phyloP scores from a whole-genome alignment of 2,113 vertebrate species.

The Chaetops frenatus region DNA sequence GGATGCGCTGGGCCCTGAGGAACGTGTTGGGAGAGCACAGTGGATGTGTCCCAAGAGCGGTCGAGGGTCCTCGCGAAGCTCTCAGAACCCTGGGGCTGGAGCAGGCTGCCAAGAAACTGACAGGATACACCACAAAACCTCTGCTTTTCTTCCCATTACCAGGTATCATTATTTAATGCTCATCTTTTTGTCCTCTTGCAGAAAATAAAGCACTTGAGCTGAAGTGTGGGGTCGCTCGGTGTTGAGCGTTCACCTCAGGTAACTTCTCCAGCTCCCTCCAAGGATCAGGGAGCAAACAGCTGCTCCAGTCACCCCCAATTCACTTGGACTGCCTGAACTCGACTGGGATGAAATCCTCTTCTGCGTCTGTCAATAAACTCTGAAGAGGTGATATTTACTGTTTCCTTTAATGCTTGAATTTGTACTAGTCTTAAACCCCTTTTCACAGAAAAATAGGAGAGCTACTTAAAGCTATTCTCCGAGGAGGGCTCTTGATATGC shows the following conservation, averaged over 20 bases:
- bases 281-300: not conserved
- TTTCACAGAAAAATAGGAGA: constrained; percentile 1
- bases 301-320: not conserved
- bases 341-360: not conserved
- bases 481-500: constrained; percentile 54
- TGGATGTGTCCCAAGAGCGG: not conserved
- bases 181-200: not conserved
- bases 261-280: not conserved
- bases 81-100: not conserved
- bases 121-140: not conserved
- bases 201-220: not conserved
- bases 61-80: not conserved
- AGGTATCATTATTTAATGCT: not conserved
- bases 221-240: not conserved
- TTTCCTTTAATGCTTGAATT: not conserved
- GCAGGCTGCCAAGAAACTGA: not conserved
- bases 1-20: not conserved
- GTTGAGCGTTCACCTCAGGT: not conserved
- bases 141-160: not conserved
- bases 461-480: constrained; percentile 24
- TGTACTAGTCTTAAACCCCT: not conserved
- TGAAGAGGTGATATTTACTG: constrained; percentile 13
- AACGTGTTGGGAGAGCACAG: fast-evolving
- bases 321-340: not conserved
- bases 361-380: not conserved